These are phyloP conservation scores for Anarhynchus alexandrinus DNA, from an alignment of 2,113 vertebrate genomes.

Conservation along the genomic window DNA sequence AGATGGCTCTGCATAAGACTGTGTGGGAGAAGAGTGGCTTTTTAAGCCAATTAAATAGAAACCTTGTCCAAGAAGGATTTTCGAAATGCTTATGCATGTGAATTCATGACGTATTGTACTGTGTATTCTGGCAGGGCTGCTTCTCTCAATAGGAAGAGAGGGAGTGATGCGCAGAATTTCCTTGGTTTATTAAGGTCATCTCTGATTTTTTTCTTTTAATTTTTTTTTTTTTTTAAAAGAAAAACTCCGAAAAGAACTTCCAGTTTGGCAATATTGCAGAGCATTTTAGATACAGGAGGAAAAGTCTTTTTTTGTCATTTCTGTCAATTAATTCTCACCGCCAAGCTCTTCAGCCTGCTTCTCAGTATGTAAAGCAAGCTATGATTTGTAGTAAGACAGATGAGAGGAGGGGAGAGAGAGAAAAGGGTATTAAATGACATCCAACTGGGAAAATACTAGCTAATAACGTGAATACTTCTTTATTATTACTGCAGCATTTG, in stretches of 20 bases:
- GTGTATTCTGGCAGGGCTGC: conserved; percentile 11
- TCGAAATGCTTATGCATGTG: conserved; percentile 63
- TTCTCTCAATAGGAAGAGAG: neutral
- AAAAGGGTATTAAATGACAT: neutral
- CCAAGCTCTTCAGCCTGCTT: neutral
- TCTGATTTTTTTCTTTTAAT: neutral
- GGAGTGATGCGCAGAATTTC: neutral
- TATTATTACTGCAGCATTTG: conserved; percentile 17
- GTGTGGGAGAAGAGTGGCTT: conserved; percentile 67
- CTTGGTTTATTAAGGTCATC: conserved; percentile 17
- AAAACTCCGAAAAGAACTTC: neutral
- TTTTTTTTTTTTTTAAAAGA: neutral
- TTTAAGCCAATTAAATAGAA: conserved; percentile 75
- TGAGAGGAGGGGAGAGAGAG: neutral
- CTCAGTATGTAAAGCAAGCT: neutral
- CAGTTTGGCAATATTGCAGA: neutral
- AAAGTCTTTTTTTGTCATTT: neutral
- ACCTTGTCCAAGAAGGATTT: conserved; percentile 70
- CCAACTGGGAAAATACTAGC: neutral
- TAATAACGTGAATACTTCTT: neutral
- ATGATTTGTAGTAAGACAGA: neutral
- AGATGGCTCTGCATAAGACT: conserved; percentile 72
- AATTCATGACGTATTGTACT: conserved; percentile 46
- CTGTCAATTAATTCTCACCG: conserved; percentile 14
- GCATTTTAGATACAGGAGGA: neutral